These are phyloP conservation scores for Psilanteris sp. DNA, from an alignment of 1,140 invertebrate genomes.

Conservation along the genomic window DNA sequence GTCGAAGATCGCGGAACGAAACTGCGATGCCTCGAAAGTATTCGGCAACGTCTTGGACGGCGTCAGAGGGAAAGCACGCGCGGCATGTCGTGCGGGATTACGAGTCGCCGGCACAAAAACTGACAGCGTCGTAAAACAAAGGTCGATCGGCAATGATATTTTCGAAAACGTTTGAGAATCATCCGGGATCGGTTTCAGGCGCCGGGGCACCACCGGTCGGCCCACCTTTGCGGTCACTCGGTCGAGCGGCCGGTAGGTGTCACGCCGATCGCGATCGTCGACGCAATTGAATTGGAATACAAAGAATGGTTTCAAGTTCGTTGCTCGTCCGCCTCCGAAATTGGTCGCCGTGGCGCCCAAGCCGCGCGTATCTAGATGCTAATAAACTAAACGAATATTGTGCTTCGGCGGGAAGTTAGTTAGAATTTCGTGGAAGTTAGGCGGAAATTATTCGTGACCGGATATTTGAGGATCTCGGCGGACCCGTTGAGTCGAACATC, in stretches of 20 bases:
- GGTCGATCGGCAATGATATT: slow-evolving; percentile 34
- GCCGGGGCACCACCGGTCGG: too few relatives aligned
- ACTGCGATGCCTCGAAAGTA: slow-evolving; percentile 34
- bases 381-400: slow-evolving; percentile 48
- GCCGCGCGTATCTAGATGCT: slow-evolving; percentile 24
- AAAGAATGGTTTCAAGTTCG: too few relatives aligned
- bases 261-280: too few relatives aligned
- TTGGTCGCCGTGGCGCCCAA: too few relatives aligned
- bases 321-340: too few relatives aligned
- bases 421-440: slow-evolving; percentile 49
- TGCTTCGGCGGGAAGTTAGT: slow-evolving; percentile 14
- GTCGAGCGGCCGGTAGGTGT: too few relatives aligned
- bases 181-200: slow-evolving; percentile 1
- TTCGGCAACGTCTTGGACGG: too few relatives aligned
- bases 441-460: slow-evolving; percentile 62
- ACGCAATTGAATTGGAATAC: too few relatives aligned
- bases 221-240: too few relatives aligned
- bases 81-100: slow-evolving; percentile 54
- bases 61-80: slow-evolving; percentile 50
- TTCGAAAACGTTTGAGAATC: slow-evolving; percentile 27
- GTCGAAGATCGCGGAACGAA: slow-evolving; percentile 43
- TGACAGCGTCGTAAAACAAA: slow-evolving; percentile 58
- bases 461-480: slow-evolving; percentile 59
- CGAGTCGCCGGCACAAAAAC: slow-evolving; percentile 44
- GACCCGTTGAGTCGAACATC: slow-evolving; percentile 62